Percentiles rank a stretch among this genome's conserved stretches.
Conservation (phyloP, 2,797 vertebrate genomes). For the Sandelia bainsii region DNA sequence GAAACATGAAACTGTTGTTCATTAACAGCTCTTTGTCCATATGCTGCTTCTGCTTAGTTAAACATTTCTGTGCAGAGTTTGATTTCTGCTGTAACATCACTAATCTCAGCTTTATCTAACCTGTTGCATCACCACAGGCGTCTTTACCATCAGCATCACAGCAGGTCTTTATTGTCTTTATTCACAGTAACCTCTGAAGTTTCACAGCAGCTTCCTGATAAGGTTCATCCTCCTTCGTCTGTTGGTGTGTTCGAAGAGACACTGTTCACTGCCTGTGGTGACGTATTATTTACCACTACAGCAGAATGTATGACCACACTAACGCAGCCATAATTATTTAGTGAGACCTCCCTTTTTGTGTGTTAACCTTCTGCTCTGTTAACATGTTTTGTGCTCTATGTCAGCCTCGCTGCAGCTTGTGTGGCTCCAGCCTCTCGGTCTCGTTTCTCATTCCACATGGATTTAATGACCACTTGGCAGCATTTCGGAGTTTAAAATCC, state of each 20-base stretch:
- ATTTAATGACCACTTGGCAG: background rate
- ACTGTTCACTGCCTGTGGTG: constrained; percentile 19
- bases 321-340: constrained; percentile 22
- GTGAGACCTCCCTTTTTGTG: background rate
- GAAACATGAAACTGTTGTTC: background rate
- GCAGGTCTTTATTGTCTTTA: too few relatives aligned
- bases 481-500: background rate
- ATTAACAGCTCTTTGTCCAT: background rate
- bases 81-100: background rate
- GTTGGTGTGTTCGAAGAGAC: constrained; percentile 16
- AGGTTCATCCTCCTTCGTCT: constrained; percentile 6
- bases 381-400: background rate
- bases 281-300: constrained; percentile 11
- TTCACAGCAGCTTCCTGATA: constrained; percentile 12
- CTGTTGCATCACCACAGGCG: constrained; percentile 9
- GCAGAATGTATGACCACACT: background rate
- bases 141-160: background rate
- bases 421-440: background rate
- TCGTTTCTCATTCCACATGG: background rate
- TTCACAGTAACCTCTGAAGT: too few relatives aligned
- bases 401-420: background rate
- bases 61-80: background rate
- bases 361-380: constrained; percentile 26
- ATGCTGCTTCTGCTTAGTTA: background rate
- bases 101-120: constrained; percentile 4